Base-by-base conservation (phyloP, 2,113 vertebrate species). In the Natator depressus region DNA sequence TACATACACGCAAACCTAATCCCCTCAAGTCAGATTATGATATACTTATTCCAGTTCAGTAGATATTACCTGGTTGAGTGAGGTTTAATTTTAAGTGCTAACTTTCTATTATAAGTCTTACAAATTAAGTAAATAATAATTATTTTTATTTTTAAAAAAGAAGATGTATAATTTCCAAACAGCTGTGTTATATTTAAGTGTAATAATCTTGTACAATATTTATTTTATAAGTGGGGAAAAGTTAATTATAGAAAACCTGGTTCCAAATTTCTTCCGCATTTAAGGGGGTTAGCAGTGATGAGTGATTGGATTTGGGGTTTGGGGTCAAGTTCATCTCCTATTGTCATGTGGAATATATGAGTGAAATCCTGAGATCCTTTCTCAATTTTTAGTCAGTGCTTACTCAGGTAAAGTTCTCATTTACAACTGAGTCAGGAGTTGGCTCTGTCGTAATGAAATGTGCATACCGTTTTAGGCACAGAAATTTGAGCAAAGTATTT, bases 1-100 rank as follows among this genome's bases (percentile, higher is more conserved):
- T 92, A 85, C 49, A 65, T 92, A 83, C 85, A 89, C 94, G 81
- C 79, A 86, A 91, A 8, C 57, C 38, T 96, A 95, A 95, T 91
- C 89, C 83, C n/a, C 92, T 59, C 86, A 5, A 4, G 1, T 95
- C 83, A 87, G 16, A 47, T 88, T 89, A n/a, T 75, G 79, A 6
- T 88, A 75, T 94, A 53, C 94, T 81, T 88, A 93, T 94, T 95
- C 90, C 89, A 76, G 16, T 86, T 96, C 57, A 62, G 89, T 75
- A 89, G 87, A 83, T 79, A 25, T 96, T 95, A 88, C 90, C 24
- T 85, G 79, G 4, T 9, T 53, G 51, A 82, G 12, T 25, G 27
- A 47, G 20, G 4, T 11, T 69, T 95, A 91, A 69, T 47, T 89
- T 91, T 75, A 29, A 51, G 22, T 90, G 84, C 51, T 87, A 10